Percentiles rank a stretch among this genome's conserved stretches.
Conservation (phyloP, 2,113 vertebrate species). For the Microcebus tavaratra region DNA sequence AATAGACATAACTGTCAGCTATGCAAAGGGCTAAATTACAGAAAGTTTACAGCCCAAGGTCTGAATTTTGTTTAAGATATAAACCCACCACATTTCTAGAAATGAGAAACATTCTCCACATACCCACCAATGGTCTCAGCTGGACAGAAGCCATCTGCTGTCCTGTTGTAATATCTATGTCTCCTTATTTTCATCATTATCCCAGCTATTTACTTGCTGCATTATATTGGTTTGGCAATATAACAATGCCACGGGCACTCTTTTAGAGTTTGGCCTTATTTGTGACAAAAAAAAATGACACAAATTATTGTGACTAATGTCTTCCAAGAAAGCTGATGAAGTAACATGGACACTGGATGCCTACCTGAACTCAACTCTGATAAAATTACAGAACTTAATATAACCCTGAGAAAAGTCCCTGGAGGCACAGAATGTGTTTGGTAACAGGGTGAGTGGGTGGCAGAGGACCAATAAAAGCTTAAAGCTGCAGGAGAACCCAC, state of each 20-base stretch:
- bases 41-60: not conserved
- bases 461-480: not conserved
- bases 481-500: not conserved
- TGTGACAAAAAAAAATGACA: not conserved
- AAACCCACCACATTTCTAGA: not conserved
- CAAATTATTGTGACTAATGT: not conserved
- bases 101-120: not conserved
- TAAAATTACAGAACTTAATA: not conserved
- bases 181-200: not conserved
- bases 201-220: not conserved
- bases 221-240: not conserved
- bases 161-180: not conserved
- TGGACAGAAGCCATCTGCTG: not conserved
- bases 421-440: fast-evolving
- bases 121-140: not conserved
- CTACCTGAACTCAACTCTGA: not conserved
- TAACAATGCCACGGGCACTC: not conserved
- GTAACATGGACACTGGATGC: not conserved
- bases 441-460: not conserved
- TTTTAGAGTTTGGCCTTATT: not conserved
- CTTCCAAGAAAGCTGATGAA: not conserved
- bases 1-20: not conserved
- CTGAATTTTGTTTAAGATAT: conserved; percentile 4
- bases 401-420: not conserved
- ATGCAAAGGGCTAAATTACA: not conserved